These are phyloP conservation scores for Lasioglossum vierecki DNA, from an alignment of 2,888 invertebrate genomes.

Conservation along the genomic window DNA sequence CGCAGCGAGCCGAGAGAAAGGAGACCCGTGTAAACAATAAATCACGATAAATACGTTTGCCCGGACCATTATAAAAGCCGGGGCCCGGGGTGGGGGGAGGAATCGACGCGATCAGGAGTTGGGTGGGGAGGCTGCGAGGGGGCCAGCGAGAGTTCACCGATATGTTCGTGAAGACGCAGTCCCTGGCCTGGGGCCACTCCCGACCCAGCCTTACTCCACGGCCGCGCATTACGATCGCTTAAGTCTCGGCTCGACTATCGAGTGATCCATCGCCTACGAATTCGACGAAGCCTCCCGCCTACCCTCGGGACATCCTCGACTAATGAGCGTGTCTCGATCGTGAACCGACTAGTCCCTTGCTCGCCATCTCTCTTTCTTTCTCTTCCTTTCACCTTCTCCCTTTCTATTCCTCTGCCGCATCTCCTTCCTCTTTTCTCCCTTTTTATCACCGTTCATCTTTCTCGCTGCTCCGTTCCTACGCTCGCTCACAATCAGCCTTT, in stretches of 20 bases:
- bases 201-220: constrained; percentile 58
- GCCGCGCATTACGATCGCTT: constrained; percentile 82
- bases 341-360: constrained; percentile 58
- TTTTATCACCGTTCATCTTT: constrained; percentile 11
- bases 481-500: constrained; percentile 9
- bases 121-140: constrained; percentile 26
- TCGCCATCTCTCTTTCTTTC: constrained; percentile 7
- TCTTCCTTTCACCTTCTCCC: not conserved
- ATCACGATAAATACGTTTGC: constrained; percentile 82
- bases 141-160: constrained; percentile 63
- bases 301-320: constrained; percentile 71
- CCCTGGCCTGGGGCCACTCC: constrained; percentile 70
- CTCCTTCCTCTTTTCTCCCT: constrained; percentile 1
- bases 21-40: constrained; percentile 82
- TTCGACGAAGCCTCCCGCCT: constrained; percentile 77
- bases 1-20: constrained; percentile 51
- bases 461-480: not conserved
- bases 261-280: constrained; percentile 81
- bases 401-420: not conserved
- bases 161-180: constrained; percentile 49
- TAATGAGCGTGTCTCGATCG: constrained; percentile 72
- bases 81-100: constrained; percentile 61
- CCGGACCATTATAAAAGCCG: constrained; percentile 79
- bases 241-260: constrained; percentile 81
- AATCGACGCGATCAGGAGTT: constrained; percentile 62